These are phyloP conservation scores for Mirza zaza DNA, from an alignment of 2,113 vertebrate genomes.

Conservation along the genomic window DNA sequence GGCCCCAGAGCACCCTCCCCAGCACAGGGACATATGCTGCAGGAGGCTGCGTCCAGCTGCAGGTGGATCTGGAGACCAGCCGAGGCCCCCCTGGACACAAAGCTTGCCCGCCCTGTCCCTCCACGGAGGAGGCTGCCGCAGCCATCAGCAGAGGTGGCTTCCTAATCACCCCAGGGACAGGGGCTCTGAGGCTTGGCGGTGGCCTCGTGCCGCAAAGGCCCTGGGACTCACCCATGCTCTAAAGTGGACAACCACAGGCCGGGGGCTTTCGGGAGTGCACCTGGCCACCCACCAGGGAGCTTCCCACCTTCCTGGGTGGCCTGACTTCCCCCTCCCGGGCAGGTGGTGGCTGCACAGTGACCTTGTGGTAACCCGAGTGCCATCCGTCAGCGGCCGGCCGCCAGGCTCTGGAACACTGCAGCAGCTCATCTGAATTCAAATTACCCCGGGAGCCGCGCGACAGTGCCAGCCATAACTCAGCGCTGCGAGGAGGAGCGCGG, in stretches of 20 bases:
- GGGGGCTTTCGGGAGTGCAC: slow-evolving; percentile 89
- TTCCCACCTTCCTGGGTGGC: slow-evolving; percentile 78
- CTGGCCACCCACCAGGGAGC: slow-evolving; percentile 85
- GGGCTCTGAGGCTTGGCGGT: rapidly evolving
- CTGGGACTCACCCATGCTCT: slow-evolving; percentile 76
- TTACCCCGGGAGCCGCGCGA: slow-evolving; percentile 89
- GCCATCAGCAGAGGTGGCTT: rapidly evolving
- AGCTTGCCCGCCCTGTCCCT: not conserved
- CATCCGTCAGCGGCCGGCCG: slow-evolving; percentile 82
- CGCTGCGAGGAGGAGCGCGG: slow-evolving; percentile 84
- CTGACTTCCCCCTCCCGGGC: slow-evolving; percentile 80
- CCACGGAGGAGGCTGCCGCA: rapidly evolving
- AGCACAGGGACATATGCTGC: not conserved
- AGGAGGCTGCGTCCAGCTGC: rapidly evolving
- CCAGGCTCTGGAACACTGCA: slow-evolving; percentile 91
- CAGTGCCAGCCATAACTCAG: slow-evolving; percentile 91
- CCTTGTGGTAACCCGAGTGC: slow-evolving; percentile 96
- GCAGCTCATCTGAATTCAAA: slow-evolving; percentile 98
- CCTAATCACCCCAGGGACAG: not conserved
- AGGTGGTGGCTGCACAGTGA: slow-evolving; percentile 84
- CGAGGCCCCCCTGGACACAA: rapidly evolving
- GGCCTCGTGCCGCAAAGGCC: not conserved
- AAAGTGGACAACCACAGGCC: slow-evolving; percentile 86
- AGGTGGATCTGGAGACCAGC: not conserved
- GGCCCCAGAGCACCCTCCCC: not conserved